Percentiles rank a stretch among this genome's conserved stretches.
Conservation (phyloP, 2,113 vertebrate genomes). For the Telmatochromis sp. region DNA sequence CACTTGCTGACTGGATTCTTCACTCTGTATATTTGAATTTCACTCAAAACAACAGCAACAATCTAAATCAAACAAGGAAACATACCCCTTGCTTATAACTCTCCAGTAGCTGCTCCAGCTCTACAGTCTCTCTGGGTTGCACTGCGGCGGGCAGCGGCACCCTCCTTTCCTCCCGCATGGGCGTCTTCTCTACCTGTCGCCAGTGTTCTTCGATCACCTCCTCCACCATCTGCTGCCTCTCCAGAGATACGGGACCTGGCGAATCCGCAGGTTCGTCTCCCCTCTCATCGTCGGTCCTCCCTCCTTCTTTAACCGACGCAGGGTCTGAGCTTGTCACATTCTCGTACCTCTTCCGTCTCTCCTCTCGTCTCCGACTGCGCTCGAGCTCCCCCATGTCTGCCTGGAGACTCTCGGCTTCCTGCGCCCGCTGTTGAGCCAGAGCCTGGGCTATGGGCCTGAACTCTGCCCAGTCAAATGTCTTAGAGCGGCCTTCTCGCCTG, state of each 20-base stretch:
- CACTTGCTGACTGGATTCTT: neutral
- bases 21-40: neutral
- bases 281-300: conserved; percentile 41
- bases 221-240: conserved; percentile 70
- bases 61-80: neutral
- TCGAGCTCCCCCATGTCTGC: conserved; percentile 60
- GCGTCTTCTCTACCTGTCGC: conserved; percentile 78
- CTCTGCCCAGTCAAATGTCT: conserved; percentile 80
- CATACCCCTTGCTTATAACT: conserved; percentile 73
- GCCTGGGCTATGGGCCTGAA: conserved; percentile 78
- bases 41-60: neutral
- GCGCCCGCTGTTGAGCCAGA: conserved; percentile 72
- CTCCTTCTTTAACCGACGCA: neutral
- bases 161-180: conserved; percentile 72
- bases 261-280: neutral
- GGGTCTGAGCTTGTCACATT: conserved; percentile 48
- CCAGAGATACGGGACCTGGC: neutral
- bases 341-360: conserved; percentile 70
- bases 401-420: conserved; percentile 61
- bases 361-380: conserved; percentile 64
- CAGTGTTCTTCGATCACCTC: conserved; percentile 78
- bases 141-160: conserved; percentile 57
- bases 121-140: conserved; percentile 47
- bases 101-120: conserved; percentile 72
- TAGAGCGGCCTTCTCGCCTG: conserved; percentile 72